Conservation (phyloP, 1,140 invertebrate species). For the Neelides sp. region DNA sequence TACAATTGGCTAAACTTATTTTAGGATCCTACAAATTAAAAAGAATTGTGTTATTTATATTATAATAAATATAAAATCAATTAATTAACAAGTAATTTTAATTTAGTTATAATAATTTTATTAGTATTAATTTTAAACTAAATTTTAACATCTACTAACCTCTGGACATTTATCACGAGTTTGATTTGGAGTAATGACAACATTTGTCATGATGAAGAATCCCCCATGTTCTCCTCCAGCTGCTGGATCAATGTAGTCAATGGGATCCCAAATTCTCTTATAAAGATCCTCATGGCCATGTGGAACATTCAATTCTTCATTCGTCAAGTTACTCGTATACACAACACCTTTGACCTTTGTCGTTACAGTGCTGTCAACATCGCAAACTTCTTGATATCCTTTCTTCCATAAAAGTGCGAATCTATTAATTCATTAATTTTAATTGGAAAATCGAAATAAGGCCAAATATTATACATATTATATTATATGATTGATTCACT, state of each 20-base stretch:
- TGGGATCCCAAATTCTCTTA: conserved; percentile 41
- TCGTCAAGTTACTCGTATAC: conserved; percentile 34
- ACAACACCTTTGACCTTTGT: conserved; percentile 44
- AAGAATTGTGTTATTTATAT: background rate
- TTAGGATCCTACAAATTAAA: conserved; percentile 29
- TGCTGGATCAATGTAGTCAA: conserved; percentile 43
- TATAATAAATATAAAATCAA: background rate
- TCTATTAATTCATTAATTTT: conserved; percentile 33
- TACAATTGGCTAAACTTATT: conserved; percentile 20
- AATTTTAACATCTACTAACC: conserved; percentile 31
- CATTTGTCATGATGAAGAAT: conserved; percentile 45
- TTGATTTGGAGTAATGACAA: conserved; percentile 42
- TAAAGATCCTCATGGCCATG: conserved; percentile 33
- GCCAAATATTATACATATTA: background rate
- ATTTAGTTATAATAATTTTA: background rate
- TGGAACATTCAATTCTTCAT: conserved; percentile 20
- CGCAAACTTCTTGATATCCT: conserved; percentile 42
- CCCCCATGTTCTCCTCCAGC: conserved; percentile 40
- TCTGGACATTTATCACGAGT: conserved; percentile 38
- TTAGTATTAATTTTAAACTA: conserved; percentile 17
- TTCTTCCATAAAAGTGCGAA: conserved; percentile 42
- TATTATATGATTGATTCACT: background rate
- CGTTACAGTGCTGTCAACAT: conserved; percentile 39
- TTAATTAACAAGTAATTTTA: background rate
- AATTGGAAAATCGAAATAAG: conserved; percentile 2